Percentiles rank a stretch among this genome's conserved stretches.
These are phyloP conservation scores for Megalurothrips usitatus DNA, from an alignment of 2,888 invertebrate species.

Conservation along the genomic window DNA sequence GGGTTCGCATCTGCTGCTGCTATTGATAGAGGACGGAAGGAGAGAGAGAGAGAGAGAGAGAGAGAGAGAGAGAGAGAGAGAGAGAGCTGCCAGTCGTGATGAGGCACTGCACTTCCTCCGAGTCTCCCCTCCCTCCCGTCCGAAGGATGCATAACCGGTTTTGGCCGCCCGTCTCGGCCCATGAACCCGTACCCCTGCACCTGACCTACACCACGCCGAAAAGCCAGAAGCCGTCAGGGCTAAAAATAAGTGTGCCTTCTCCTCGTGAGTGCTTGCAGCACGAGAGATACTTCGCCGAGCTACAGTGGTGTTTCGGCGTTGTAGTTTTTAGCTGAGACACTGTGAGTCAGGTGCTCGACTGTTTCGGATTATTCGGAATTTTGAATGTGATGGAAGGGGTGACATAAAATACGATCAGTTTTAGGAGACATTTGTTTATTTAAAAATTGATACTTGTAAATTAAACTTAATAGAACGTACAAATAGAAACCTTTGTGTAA, in stretches of 20 bases:
- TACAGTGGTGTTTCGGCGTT: no score
- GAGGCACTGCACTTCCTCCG: no score
- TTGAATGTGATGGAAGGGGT: neutral
- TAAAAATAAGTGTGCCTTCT: no score
- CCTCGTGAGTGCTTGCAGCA: no score
- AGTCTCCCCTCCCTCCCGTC: neutral
- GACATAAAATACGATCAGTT: neutral
- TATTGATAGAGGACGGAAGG: neutral
- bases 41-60: neutral
- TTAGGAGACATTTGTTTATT: slow-evolving; percentile 21
- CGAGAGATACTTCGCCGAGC: no score
- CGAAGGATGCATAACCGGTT: neutral
- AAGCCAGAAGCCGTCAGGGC: neutral
- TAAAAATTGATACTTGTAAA: slow-evolving; percentile 25
- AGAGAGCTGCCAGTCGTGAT: neutral
- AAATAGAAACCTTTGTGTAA: slow-evolving; percentile 10
- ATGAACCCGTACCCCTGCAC: neutral
- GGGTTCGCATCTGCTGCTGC: no score
- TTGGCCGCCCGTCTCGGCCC: neutral
- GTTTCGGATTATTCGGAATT: neutral
- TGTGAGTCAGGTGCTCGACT: neutral
- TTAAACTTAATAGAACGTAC: slow-evolving; percentile 25
- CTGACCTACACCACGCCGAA: slow-evolving; percentile 7
- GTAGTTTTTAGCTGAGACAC: no score
- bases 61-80: neutral